A percentile compares a stretch with the other conserved stretches of the same genome.
Evolutionary conservation across 2,113 vertebrate genomes (phyloP).

Genomic region (Dendropsophus ebraccatus): DNA sequence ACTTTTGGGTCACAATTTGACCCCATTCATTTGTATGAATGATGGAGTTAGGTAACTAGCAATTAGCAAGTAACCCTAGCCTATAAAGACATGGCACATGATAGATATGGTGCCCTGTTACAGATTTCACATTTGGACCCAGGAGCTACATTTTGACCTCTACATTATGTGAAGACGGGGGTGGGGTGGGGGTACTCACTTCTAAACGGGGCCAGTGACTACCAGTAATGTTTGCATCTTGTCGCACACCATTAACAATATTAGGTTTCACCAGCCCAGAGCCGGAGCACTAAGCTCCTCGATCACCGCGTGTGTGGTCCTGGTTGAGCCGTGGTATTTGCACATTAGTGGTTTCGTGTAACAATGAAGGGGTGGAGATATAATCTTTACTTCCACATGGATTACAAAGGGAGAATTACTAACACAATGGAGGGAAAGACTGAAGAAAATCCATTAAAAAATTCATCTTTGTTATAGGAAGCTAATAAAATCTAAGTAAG

Average conservation of each 20-base stretch:
- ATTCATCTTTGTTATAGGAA: too few relatives aligned
- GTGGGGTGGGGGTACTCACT: too few relatives aligned
- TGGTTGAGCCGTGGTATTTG: neutral
- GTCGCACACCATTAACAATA: slow-evolving; percentile 2
- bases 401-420: neutral
- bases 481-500: too few relatives aligned
- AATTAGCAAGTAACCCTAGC: too few relatives aligned
- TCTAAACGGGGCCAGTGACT: neutral
- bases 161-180: neutral
- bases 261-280: slow-evolving; percentile 3
- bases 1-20: too few relatives aligned
- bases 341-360: neutral
- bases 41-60: too few relatives aligned
- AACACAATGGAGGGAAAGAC: neutral
- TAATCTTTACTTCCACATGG: neutral
- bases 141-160: neutral
- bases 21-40: too few relatives aligned
- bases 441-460: neutral
- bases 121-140: neutral
- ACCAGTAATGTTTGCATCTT: slow-evolving; percentile 1
- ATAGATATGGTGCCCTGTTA: neutral
- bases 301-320: slow-evolving; percentile 10
- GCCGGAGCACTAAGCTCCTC: slow-evolving; percentile 7
- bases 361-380: slow-evolving; percentile 30
- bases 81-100: neutral